Conservation (phyloP, 2,113 vertebrate genomes). For the Misgurnus mizolepis region DNA sequence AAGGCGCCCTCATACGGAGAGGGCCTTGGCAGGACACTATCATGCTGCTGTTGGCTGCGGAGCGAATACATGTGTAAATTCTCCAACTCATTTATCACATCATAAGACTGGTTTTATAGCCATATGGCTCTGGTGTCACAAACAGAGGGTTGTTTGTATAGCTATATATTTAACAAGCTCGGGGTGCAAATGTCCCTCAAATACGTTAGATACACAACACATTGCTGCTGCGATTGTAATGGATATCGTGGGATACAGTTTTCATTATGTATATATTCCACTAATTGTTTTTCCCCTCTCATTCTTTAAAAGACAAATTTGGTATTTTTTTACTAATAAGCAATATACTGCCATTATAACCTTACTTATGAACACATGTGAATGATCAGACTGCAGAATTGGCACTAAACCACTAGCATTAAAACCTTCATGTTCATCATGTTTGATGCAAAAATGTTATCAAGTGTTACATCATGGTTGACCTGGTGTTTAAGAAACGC, state of each 20-base stretch:
- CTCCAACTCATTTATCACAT: constrained; percentile 25
- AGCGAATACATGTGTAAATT: constrained; percentile 25
- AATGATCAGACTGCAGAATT: no score
- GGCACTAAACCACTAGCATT: no score
- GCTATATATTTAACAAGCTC: constrained; percentile 16
- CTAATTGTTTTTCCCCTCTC: neutral
- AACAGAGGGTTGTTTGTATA: constrained; percentile 38
- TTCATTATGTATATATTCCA: constrained; percentile 1
- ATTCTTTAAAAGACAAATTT: neutral
- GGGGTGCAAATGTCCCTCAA: constrained; percentile 12
- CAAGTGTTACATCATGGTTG: no score
- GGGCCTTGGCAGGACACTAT: constrained; percentile 28
- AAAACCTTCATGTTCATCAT: no score
- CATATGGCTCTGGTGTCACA: constrained; percentile 29
- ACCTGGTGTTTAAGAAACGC: no score
- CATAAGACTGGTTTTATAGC: constrained; percentile 5
- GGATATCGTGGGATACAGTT: constrained; percentile 7
- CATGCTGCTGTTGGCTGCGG: constrained; percentile 18
- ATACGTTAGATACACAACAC: neutral
- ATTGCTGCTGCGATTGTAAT: constrained; percentile 22
- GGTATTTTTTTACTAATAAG: no score
- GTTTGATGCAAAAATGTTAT: no score
- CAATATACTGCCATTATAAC: no score
- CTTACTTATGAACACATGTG: no score
- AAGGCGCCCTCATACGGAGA: neutral